phyloP scores from a whole-genome alignment of 2,888 invertebrate species.

The Drosophila cognata region DNA sequence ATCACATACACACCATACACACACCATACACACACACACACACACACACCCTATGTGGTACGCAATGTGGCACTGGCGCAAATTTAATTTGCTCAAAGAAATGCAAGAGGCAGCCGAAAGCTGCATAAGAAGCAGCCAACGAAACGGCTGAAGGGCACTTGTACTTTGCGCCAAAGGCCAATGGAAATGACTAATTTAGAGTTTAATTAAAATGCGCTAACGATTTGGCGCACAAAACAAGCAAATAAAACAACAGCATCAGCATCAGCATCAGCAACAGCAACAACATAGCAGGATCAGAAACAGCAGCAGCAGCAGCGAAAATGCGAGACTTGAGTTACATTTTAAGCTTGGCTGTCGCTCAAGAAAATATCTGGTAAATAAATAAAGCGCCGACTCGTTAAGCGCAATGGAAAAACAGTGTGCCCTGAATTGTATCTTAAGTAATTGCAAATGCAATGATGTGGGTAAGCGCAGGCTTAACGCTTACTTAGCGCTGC shows the following conservation, averaged over 20 bases:
- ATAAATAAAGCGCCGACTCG: slow-evolving; percentile 58
- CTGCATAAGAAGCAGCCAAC: slow-evolving; percentile 3
- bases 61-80: slow-evolving; percentile 56
- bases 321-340: slow-evolving; percentile 28
- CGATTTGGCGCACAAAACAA: slow-evolving; percentile 63
- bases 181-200: slow-evolving; percentile 79
- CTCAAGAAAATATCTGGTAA: slow-evolving; percentile 61
- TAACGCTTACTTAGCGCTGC: slow-evolving; percentile 4
- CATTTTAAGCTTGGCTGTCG: slow-evolving; percentile 64
- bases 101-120: slow-evolving; percentile 36
- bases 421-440: slow-evolving; percentile 27
- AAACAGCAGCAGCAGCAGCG: slow-evolving; percentile 17
- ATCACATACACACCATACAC: slow-evolving; percentile 7
- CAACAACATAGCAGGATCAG: slow-evolving; percentile 10
- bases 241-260: slow-evolving; percentile 21
- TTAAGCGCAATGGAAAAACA: slow-evolving; percentile 36
- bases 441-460: slow-evolving; percentile 69
- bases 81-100: slow-evolving; percentile 57
- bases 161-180: slow-evolving; percentile 70
- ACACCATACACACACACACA: slow-evolving; percentile 19
- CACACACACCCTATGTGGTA: slow-evolving; percentile 29
- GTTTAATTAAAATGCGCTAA: slow-evolving; percentile 79
- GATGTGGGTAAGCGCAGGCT: slow-evolving; percentile 42
- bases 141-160: slow-evolving; percentile 42
- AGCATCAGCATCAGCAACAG: slow-evolving; percentile 7